Base-by-base conservation (phyloP, 2,113 vertebrate species). In the Notarius lentiginosus region DNA sequence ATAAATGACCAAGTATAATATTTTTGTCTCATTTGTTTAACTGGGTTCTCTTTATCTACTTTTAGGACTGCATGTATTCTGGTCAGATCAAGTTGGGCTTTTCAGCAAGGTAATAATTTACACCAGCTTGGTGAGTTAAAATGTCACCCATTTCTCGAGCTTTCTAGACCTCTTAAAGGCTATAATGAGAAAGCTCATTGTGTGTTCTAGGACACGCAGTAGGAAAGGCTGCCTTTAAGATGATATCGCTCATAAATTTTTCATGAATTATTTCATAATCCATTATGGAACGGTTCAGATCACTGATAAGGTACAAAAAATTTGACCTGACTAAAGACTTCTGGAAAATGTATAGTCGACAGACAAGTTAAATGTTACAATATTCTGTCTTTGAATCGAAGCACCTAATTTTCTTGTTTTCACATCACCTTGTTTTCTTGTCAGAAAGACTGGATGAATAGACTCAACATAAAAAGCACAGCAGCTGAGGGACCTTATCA, bases 401-500 rank as follows among this genome's bases (percentile, higher is more conserved):
- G 8, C n/a, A 22, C 18, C 9, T 14, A 24, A 41, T 82, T 63
- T 41, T 14, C 58, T 82, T 17, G 11, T 49, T 82, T 41, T 47
- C 7, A 15, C 2, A 7, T 27, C 41, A 65, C 58, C 11, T 7
- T 65, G 60, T 65, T 63, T 60, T 68, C 63, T 61, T 72, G 27
- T 60, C 22, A 72, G 49, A 30, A 70, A 56, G 18, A 86, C 17
- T 49, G 4, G 17, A 34, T 56, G 49, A 86, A 60, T 7, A 81
- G 10, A 68, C 63, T 80, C 20, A 56, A 58, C 61, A 68, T 79
- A 27, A 55, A 85, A 65, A 68, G n/a, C 18, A 15, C 30, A 73
- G 68, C 61, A 86, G 49, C 65, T 41, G 56, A 70, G 30, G 34
- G 63, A 82, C 79, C 85, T 86, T 81, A 79, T 34, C 76, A 66